Evolutionary conservation across 1,140 invertebrate species (phyloP).

Genomic region (Mamestra configurata): DNA sequence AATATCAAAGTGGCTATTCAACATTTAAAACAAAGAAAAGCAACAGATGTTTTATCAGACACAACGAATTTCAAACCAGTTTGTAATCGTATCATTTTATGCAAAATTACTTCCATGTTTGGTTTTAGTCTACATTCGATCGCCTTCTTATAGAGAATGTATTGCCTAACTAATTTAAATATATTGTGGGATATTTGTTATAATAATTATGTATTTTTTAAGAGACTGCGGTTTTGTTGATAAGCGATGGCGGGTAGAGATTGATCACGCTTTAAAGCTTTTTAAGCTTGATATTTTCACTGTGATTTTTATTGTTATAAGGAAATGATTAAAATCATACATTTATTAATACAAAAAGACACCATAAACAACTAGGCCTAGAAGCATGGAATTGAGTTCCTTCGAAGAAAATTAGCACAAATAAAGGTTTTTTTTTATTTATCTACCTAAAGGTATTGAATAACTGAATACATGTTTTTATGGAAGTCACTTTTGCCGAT

Average conservation of each 20-base stretch:
- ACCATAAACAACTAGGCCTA: too few species aligned
- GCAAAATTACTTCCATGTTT: constrained; percentile 21
- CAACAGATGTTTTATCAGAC: constrained; percentile 7
- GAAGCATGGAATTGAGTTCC: too few species aligned
- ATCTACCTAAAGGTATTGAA: too few species aligned
- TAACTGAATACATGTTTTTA: too few species aligned
- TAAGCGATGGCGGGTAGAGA: neutral
- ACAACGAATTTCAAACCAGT: neutral
- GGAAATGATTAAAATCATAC: too few species aligned
- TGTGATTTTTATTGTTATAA: neutral
- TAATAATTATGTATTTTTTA: constrained; percentile 35
- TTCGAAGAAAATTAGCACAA: too few species aligned
- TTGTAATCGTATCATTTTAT: neutral
- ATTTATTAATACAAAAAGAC: too few species aligned
- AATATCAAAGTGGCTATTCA: neutral
- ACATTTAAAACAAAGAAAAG: neutral
- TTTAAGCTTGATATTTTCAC: neutral
- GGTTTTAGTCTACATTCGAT: constrained; percentile 24
- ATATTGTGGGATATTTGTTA: constrained; percentile 35
- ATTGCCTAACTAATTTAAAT: constrained; percentile 33
- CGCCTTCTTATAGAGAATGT: constrained; percentile 23
- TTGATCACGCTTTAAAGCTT: neutral
- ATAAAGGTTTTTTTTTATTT: too few species aligned
- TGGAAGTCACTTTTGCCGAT: too few species aligned
- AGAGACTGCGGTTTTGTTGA: neutral